phyloP scores from a whole-genome alignment of 2,888 invertebrate species.

The Acleris literana region DNA sequence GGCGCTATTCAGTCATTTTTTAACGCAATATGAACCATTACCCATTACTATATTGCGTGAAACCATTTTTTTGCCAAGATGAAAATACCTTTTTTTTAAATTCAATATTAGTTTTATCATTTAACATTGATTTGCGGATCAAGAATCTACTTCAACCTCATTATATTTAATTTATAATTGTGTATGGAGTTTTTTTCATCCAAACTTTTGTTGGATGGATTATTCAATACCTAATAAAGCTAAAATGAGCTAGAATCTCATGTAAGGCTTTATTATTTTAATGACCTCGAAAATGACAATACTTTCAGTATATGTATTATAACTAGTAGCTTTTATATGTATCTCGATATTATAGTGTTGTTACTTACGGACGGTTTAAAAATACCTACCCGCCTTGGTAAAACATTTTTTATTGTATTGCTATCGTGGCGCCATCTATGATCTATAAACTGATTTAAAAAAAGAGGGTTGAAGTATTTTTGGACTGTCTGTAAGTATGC shows the following conservation, averaged over 20 bases:
- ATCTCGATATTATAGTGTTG: conserved; percentile 34
- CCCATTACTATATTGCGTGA: no score
- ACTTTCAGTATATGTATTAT: conserved; percentile 39
- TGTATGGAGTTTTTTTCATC: background rate
- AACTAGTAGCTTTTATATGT: conserved; percentile 25
- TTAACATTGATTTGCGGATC: no score
- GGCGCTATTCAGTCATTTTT: no score
- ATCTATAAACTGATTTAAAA: no score
- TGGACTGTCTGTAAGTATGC: conserved; percentile 21
- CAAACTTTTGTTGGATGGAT: background rate
- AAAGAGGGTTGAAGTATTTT: background rate
- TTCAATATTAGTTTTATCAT: no score
- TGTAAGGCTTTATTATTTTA: conserved; percentile 32
- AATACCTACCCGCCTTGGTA: background rate
- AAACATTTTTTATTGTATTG: background rate
- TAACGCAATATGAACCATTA: no score
- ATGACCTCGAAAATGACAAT: conserved; percentile 47
- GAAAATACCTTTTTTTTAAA: no score
- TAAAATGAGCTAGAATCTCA: conserved; percentile 20
- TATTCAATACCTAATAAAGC: conserved; percentile 1
- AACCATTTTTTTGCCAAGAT: no score
- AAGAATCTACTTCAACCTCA: background rate
- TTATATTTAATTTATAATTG: conserved; percentile 8
- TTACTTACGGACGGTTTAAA: conserved; percentile 17
- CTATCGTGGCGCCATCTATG: background rate